These are phyloP conservation scores for Australoheros scitulus DNA, from an alignment of 2,113 vertebrate genomes.

Conservation along the genomic window DNA sequence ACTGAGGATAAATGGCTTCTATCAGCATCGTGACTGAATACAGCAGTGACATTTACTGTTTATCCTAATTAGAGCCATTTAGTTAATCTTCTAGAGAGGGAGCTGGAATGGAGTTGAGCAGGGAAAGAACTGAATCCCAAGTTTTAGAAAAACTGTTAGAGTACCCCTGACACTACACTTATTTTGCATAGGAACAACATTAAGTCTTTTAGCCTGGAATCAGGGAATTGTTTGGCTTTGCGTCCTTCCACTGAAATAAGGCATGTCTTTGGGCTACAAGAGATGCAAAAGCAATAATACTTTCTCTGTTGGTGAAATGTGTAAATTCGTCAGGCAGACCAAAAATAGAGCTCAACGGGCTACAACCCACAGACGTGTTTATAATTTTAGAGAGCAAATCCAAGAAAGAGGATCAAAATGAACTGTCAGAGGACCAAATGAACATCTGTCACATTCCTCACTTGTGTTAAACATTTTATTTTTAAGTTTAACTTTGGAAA, in stretches of 20 bases:
- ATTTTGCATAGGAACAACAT: not conserved
- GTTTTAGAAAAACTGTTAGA: not conserved
- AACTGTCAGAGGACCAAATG: not conserved
- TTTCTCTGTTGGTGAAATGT: not conserved
- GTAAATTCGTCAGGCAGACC: not conserved
- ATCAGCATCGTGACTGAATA: not conserved
- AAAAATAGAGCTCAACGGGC: not conserved
- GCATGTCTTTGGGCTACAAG: not conserved
- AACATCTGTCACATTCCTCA: not conserved
- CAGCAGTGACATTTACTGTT: not conserved
- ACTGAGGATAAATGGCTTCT: not conserved
- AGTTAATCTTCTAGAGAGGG: not conserved
- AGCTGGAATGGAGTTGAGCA: not conserved
- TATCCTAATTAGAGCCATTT: conserved; percentile 8
- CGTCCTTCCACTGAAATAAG: not conserved
- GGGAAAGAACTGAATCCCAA: not conserved
- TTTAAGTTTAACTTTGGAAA: not conserved
- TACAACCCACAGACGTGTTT: not conserved
- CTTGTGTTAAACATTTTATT: not conserved
- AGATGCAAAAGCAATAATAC: not conserved
- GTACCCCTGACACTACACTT: not conserved
- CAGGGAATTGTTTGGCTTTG: not conserved
- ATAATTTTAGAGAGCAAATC: not conserved
- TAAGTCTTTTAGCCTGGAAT: not conserved
- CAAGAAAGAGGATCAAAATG: not conserved